Conservation (phyloP, 2,113 vertebrate genomes). For the Hippolais icterina region DNA sequence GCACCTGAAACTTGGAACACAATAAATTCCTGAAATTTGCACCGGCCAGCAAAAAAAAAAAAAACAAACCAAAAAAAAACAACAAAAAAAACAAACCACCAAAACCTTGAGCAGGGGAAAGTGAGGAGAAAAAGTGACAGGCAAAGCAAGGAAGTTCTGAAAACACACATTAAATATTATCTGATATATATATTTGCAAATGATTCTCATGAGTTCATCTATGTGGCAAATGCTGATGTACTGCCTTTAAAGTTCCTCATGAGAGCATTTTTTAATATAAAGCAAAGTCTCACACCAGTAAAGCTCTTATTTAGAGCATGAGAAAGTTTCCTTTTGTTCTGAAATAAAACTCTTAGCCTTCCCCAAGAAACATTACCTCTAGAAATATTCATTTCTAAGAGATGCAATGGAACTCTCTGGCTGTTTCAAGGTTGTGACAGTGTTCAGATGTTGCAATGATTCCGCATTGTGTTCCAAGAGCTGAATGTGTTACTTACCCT, state of each 20-base stretch:
- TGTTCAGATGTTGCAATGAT: not conserved
- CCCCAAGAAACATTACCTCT: not conserved
- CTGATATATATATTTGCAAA: constrained; percentile 10
- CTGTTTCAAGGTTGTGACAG: not conserved
- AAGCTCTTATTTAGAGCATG: not conserved
- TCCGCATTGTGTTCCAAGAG: not conserved
- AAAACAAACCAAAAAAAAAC: no score
- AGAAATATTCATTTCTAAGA: not conserved
- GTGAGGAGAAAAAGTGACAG: not conserved
- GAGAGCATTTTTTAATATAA: constrained; percentile 31
- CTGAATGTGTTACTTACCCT: not conserved
- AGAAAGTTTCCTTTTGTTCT: not conserved
- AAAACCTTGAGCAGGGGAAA: not conserved
- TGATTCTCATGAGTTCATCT: not conserved
- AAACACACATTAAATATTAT: not conserved
- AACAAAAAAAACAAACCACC: no score
- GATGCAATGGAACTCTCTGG: not conserved
- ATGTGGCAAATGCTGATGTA: constrained; percentile 23
- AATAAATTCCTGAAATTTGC: not conserved
- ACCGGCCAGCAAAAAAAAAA: not conserved
- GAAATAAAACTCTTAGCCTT: not conserved
- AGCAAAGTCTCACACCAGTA: not conserved
- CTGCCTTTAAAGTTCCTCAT: constrained; percentile 1
- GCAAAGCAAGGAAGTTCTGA: not conserved
- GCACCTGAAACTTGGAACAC: not conserved